Conservation (phyloP, 2,888 invertebrate species). For the Cryptophagus acutangulus region DNA sequence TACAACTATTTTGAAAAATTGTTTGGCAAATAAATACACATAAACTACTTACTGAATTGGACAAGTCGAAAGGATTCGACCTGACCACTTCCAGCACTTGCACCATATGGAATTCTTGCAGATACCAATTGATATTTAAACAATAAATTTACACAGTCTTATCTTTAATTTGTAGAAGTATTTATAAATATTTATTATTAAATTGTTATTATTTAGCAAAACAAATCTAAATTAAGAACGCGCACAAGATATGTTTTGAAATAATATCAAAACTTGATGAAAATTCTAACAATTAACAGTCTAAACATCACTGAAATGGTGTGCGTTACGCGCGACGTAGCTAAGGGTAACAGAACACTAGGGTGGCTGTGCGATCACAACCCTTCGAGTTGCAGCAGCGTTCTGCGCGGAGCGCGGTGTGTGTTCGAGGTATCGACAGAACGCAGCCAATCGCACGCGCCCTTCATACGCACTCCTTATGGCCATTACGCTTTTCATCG, state of each 20-base stretch:
- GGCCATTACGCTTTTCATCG: constrained; percentile 46
- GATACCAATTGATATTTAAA: no score
- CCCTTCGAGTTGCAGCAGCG: constrained; percentile 33
- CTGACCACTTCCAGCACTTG: constrained; percentile 75
- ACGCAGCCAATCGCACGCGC: constrained; percentile 45
- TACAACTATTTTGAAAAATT: no score
- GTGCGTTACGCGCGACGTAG: constrained; percentile 24
- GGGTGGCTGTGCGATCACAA: constrained; percentile 11
- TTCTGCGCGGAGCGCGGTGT: constrained; percentile 34
- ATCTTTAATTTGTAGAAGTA: no score
- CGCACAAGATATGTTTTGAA: no score
- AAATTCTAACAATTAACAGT: no score
- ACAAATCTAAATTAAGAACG: no score
- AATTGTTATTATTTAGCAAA: no score
- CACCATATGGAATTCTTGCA: constrained; percentile 69
- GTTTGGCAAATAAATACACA: no score
- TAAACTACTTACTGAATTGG: constrained; percentile 68
- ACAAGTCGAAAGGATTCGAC: constrained; percentile 73
- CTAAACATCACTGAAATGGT: no score
- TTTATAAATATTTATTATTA: no score
- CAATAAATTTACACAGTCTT: no score
- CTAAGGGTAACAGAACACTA: constrained; percentile 25
- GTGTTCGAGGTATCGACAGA: constrained; percentile 34
- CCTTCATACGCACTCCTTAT: constrained; percentile 46
- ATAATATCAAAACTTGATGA: no score